Percentiles rank a stretch among this genome's conserved stretches.
Conservation (phyloP, 2,797 vertebrate species). For the Poliocrania exsul region DNA sequence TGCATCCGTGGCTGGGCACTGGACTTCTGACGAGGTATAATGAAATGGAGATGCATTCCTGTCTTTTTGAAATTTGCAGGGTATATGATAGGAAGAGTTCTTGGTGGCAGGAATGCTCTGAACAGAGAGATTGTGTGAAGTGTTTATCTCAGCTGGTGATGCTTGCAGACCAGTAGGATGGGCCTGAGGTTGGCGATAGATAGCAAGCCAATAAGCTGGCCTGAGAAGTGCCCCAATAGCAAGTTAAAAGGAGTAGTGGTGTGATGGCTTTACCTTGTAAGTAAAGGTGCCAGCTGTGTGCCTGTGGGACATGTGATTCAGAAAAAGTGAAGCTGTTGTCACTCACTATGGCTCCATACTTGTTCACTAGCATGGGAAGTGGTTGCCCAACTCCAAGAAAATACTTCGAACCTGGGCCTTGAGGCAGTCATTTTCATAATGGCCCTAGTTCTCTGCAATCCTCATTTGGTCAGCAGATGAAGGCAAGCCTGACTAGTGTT, state of each 20-base stretch:
- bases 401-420: background rate
- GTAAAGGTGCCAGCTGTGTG: background rate
- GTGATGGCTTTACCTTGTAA: background rate
- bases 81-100: background rate
- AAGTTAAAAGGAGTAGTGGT: background rate
- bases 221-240: background rate
- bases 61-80: background rate
- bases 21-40: conserved; percentile 93
- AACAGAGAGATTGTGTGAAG: background rate
- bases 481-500: background rate
- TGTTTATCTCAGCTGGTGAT: background rate
- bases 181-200: background rate
- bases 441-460: background rate
- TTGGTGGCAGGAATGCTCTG: background rate
- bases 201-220: background rate
- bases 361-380: background rate
- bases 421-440: background rate
- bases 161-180: background rate
- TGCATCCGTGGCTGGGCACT: conserved; percentile 93
- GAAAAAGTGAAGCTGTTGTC: background rate
- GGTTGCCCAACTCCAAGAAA: background rate
- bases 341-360: background rate
- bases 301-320: background rate
- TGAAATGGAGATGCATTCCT: background rate
- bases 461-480: background rate